Evolutionary conservation across 2,797 vertebrate species (phyloP), one percentile per base, ranked within the genome.

Genomic region (Hyperoplus lanceolatus): DNA sequence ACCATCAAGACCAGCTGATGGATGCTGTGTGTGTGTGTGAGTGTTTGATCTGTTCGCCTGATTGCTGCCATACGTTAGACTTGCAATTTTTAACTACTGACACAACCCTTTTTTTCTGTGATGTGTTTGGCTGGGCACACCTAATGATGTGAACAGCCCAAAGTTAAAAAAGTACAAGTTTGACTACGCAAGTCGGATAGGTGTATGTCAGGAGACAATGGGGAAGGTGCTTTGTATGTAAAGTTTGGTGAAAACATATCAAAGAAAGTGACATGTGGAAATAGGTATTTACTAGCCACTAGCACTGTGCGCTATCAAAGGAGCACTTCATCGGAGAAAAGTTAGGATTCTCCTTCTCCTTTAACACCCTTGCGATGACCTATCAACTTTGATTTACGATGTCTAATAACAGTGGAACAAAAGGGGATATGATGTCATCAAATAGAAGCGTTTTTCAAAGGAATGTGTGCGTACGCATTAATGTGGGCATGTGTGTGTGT

Each of bases 341-440:
- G 29, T 29, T 1, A 60, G 55, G 49, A 79, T 51, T 69, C 14
- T 18, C 13, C 49, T 61, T 16, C 57, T 85, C 80, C 63, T 77
- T 77, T 80, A 62, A 81, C 80, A 73, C 79, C 68, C 46, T 45
- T 67, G 38, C 29, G 67, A 63, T 65, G 67, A 82, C 71, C 70
- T 15, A 84, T 90, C 89, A 82, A 77, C 75, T 92, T 82, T 81
- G 71, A 92, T 94, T 92, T 84, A 81, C 0, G 16, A 78, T 61
- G 77, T 89, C 86, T 70, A 86, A 81, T 70, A 86, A 81, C 79
- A 73, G 51, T 45, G 48, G 54, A 70, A 88, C 82, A 89, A 89
- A 90, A 91, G 57, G 61, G 81, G 75, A 92, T 87, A 87, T 90
- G 83, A 94, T 94, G 93, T 93, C 94, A 95, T 94, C 89, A 95